Evolutionary conservation across 1,140 invertebrate species (phyloP), one percentile per base, ranked within the genome.

Genomic region (Macrotrachela quadricornifera): DNA sequence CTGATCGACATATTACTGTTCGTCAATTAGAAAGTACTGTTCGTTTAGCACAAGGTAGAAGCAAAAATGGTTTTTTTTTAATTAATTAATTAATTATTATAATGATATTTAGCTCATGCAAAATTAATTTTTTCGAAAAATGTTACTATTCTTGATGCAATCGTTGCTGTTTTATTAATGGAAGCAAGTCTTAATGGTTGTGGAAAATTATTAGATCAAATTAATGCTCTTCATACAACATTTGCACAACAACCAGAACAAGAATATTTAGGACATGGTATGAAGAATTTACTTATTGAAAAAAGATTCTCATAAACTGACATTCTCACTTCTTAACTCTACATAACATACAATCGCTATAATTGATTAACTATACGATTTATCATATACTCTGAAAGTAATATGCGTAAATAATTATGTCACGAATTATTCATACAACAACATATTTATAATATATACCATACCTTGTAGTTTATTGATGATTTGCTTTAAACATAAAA

Each of bases 1-100:
- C 45, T 46, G 49, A 44, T 15, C 41, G 30, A 16, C 43, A 49
- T 37, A 56, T 37, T 16, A 56, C 44, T 30, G 49, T 56, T 18
- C 39, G n/a, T 16, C 42, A 10, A 18, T 70, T 88, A 39, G 83
- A 90, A 61, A 87, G 84, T 71, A 75, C 87, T 60, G 77, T 82
- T 12, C 74, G 80, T 73, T 58, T 72, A 15, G 61, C 69, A 48
- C 67, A 72, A 62, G 68, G 67, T 69, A 51, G 56, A 16, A n/a
- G 36, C 4, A 40, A 15, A 15, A 50, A n/a, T 36, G 43, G 18
- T 18, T 14, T 11, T 49, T 14, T n/a, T 17, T 40, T 6, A 12
- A 40, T 17, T 18, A 49, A 3, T 16, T 49, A 40, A 18, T 41
- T 49, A 40, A 16, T 49, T n/a, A 42, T 30, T 4, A 30, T 4